Conservation (phyloP, 2,888 invertebrate genomes). For the Polia nebulosa region DNA sequence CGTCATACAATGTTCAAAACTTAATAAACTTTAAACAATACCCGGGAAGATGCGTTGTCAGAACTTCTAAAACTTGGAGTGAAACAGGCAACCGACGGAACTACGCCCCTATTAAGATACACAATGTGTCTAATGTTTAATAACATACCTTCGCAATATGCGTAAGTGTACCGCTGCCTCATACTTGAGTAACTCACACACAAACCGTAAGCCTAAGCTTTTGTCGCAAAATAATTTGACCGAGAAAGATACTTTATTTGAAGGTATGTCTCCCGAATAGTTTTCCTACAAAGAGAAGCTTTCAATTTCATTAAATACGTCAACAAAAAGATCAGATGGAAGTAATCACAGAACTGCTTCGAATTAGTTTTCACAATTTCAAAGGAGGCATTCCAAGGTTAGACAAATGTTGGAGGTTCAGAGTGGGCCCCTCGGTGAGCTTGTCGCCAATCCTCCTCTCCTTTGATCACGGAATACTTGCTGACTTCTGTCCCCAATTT, state of each 20-base stretch:
- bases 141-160: slow-evolving; percentile 72
- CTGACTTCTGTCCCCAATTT: slow-evolving; percentile 79
- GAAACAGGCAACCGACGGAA: slow-evolving; percentile 82
- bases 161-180: slow-evolving; percentile 41
- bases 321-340: slow-evolving; percentile 79
- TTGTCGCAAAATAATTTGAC: slow-evolving; percentile 66
- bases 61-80: slow-evolving; percentile 84
- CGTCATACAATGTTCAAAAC: slow-evolving; percentile 86
- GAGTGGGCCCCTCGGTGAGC: slow-evolving; percentile 71
- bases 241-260: slow-evolving; percentile 65
- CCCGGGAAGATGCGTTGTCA: slow-evolving; percentile 87
- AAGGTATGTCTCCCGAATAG: slow-evolving; percentile 76
- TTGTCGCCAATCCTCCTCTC: slow-evolving; percentile 73
- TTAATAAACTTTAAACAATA: slow-evolving; percentile 90
- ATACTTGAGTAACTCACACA: slow-evolving; percentile 40
- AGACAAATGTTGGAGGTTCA: slow-evolving; percentile 80
- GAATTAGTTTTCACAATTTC: slow-evolving; percentile 86
- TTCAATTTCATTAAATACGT: slow-evolving; percentile 83
- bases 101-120: slow-evolving; percentile 84
- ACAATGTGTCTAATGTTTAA: slow-evolving; percentile 83
- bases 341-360: slow-evolving; percentile 80
- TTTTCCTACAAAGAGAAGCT: slow-evolving; percentile 74
- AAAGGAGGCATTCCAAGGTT: slow-evolving; percentile 86
- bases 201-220: slow-evolving; percentile 59
- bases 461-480: slow-evolving; percentile 85